A percentile compares a stretch with the other conserved stretches of the same genome.
phyloP scores from a whole-genome alignment of 1,140 invertebrate species.

The Papilio glaucus region DNA sequence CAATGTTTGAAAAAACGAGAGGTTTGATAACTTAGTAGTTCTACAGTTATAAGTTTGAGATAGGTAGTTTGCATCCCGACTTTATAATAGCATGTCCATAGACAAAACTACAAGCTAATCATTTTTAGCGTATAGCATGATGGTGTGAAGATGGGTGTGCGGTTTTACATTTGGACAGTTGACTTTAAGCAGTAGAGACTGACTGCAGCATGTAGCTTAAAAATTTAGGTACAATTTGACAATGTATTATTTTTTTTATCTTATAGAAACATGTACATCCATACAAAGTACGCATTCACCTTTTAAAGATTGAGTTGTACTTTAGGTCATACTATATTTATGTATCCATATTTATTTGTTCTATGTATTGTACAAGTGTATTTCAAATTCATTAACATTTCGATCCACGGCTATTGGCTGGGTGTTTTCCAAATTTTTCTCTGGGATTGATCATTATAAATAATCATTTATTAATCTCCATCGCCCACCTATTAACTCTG shows the following conservation, averaged over 20 bases:
- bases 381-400: constrained; percentile 52
- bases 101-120: constrained; percentile 19
- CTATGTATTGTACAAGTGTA: constrained; percentile 36
- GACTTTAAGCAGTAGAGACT: constrained; percentile 48
- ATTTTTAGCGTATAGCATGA: constrained; percentile 46
- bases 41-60: not conserved
- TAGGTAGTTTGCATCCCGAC: constrained; percentile 36
- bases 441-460: constrained; percentile 57
- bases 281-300: not conserved
- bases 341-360: constrained; percentile 31
- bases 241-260: not conserved
- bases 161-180: constrained; percentile 39
- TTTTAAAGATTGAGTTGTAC: not conserved
- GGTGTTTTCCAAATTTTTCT: constrained; percentile 67
- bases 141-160: constrained; percentile 50
- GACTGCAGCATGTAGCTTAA: constrained; percentile 67
- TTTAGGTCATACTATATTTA: constrained; percentile 16
- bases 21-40: not conserved
- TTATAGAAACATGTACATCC: not conserved
- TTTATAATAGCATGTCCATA: constrained; percentile 32
- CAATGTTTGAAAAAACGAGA: not conserved
- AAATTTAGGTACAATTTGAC: constrained; percentile 16
- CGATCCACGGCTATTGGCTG: constrained; percentile 63
- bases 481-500: constrained; percentile 41
- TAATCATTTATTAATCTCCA: constrained; percentile 46